phyloP scores from a whole-genome alignment of 92 coral and sea anemone genomes.

The Zoanthus solanderi region DNA sequence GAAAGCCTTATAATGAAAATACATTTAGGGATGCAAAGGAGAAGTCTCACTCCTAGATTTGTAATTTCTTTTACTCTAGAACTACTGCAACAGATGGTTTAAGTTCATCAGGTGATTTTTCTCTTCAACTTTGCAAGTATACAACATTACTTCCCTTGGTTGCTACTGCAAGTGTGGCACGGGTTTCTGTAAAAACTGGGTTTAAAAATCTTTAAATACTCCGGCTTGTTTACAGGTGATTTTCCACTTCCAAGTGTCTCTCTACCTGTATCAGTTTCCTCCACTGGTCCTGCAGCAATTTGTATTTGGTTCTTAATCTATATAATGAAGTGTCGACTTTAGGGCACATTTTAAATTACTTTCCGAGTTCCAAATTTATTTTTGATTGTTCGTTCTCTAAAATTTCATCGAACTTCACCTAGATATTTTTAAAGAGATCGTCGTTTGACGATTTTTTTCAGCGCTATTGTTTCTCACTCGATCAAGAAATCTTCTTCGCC shows the following conservation, averaged over 20 bases:
- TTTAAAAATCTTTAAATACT: constrained; percentile 4
- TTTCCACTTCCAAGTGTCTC: constrained; percentile 9
- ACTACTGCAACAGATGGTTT: background rate
- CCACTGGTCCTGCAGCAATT: background rate
- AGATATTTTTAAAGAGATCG: too few species aligned
- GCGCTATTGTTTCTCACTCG: too few species aligned
- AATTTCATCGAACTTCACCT: constrained; percentile 21
- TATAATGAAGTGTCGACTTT: background rate
- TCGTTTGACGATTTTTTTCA: too few species aligned
- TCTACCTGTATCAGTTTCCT: constrained; percentile 2
- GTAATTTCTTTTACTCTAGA: too few species aligned
- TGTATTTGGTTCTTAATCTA: constrained; percentile 15
- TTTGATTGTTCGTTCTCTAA: constrained; percentile 23
- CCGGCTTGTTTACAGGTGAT: background rate
- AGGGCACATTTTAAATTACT: constrained; percentile 15
- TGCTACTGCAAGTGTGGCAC: constrained; percentile 15
- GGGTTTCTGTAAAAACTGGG: constrained; percentile 13
- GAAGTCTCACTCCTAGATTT: too few species aligned
- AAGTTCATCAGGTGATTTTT: constrained; percentile 1
- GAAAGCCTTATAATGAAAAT: too few species aligned
- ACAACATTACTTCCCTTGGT: constrained; percentile 1
- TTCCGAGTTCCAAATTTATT: constrained; percentile 22
- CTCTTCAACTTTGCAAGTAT: background rate
- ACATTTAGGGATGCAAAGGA: too few species aligned
- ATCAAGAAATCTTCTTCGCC: too few species aligned